phyloP scores from a whole-genome alignment of 1,140 invertebrate species.

The Colletes gigas region DNA sequence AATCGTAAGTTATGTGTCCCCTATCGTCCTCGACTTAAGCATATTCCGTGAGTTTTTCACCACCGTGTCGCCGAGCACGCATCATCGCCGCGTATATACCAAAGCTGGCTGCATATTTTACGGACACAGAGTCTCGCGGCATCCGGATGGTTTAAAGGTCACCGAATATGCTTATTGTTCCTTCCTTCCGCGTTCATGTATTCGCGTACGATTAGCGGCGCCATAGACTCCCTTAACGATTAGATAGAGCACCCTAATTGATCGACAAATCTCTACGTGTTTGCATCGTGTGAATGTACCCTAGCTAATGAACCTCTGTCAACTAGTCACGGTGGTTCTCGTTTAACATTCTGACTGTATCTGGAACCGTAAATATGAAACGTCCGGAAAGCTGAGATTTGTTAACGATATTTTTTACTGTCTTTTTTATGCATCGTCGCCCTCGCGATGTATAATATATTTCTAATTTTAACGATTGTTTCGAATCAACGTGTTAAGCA shows the following conservation, averaged over 20 bases:
- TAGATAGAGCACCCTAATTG: neutral
- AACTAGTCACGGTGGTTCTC: too few species aligned
- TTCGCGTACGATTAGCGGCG: neutral
- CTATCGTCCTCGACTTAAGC: slow-evolving; percentile 36
- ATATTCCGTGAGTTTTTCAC: slow-evolving; percentile 40
- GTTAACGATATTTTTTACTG: too few species aligned
- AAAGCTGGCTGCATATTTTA: too few species aligned
- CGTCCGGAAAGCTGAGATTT: too few species aligned
- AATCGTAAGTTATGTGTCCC: slow-evolving; percentile 77
- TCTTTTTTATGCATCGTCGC: too few species aligned
- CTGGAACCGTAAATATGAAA: too few species aligned
- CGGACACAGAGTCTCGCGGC: too few species aligned
- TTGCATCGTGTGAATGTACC: neutral
- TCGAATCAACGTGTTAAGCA: too few species aligned
- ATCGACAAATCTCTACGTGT: neutral
- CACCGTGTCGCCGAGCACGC: neutral
- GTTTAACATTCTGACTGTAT: too few species aligned
- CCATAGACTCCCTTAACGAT: neutral
- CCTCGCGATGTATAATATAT: too few species aligned
- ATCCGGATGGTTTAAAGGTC: neutral
- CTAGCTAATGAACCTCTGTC: neutral
- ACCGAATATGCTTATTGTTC: slow-evolving; percentile 29
- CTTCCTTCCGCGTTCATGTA: slow-evolving; percentile 6
- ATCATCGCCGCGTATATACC: too few species aligned
- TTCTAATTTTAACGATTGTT: too few species aligned